Evolutionary conservation across 2,888 invertebrate genomes (phyloP).

Genomic region (Eledone cirrhosa): DNA sequence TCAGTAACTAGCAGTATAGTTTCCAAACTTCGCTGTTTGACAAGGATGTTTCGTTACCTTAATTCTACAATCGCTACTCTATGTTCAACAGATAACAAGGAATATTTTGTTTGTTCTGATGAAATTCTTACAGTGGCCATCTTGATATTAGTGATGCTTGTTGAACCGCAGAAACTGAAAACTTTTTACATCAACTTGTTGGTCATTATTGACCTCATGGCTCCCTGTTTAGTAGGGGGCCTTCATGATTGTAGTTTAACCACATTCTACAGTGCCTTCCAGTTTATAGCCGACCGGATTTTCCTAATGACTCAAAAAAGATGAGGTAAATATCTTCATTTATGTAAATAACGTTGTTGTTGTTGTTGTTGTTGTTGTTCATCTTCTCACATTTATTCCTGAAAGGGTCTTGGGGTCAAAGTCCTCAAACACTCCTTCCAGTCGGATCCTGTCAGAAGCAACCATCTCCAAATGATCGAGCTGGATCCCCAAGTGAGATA

Average conservation of each 20-base stretch:
- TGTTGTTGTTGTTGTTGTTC: no score
- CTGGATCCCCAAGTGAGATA: no score
- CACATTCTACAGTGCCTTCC: constrained; percentile 55
- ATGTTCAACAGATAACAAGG: constrained; percentile 5
- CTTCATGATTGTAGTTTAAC: constrained; percentile 57
- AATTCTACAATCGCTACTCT: constrained; percentile 22
- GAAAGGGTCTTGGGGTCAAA: no score
- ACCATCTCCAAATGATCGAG: no score
- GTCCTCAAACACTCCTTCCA: no score
- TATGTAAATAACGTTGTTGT: background rate
- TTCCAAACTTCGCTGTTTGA: constrained; percentile 31
- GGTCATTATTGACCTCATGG: constrained; percentile 52
- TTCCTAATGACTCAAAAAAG: constrained; percentile 36
- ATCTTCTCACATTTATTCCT: no score
- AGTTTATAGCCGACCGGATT: constrained; percentile 52
- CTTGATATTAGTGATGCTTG: constrained; percentile 46
- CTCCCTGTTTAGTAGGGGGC: constrained; percentile 53
- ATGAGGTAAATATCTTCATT: constrained; percentile 24
- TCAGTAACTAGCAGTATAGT: constrained; percentile 29
- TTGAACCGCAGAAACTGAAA: constrained; percentile 37
- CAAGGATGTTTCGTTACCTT: constrained; percentile 28
- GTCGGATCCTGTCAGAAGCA: no score
- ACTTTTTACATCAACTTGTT: constrained; percentile 51
- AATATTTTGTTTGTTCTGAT: constrained; percentile 44
- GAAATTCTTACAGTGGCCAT: constrained; percentile 52